Evolutionary conservation across 30 jellyfish, hydroid and myxozoan species (phyloP).

Genomic region (Pelagia noctiluca): DNA sequence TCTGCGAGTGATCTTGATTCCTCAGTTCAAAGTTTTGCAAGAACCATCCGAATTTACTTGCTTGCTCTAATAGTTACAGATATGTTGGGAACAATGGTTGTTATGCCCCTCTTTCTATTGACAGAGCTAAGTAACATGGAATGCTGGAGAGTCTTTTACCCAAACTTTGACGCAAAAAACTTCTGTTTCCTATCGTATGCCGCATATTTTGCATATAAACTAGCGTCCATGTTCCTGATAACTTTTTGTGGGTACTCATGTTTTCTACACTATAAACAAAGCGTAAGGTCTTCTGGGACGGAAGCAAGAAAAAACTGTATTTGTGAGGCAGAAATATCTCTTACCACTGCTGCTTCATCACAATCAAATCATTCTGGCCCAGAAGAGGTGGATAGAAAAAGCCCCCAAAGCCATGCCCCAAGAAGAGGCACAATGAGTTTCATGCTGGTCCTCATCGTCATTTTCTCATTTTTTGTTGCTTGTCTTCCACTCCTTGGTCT

Average conservation of each 20-base stretch:
- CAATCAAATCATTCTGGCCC: constrained; percentile 34
- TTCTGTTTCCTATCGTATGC: constrained; percentile 48
- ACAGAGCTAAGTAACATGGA: constrained; percentile 32
- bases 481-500: constrained; percentile 57
- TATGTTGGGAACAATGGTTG: constrained; percentile 61
- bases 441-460: constrained; percentile 30
- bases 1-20: constrained; percentile 41
- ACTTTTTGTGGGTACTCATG: constrained; percentile 65
- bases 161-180: constrained; percentile 12
- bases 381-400: not conserved
- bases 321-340: constrained; percentile 57
- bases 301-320: constrained; percentile 8
- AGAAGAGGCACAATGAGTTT: constrained; percentile 55
- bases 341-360: constrained; percentile 55
- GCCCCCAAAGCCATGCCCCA: not conserved
- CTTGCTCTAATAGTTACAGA: constrained; percentile 46
- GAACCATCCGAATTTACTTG: constrained; percentile 26
- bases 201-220: constrained; percentile 60
- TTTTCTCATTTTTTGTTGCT: constrained; percentile 39
- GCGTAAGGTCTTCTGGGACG: not conserved
- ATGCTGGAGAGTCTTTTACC: constrained; percentile 47
- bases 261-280: constrained; percentile 49
- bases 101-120: constrained; percentile 52
- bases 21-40: constrained; percentile 48
- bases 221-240: constrained; percentile 63